Conservation (phyloP, 2,797 vertebrate genomes). For the Macropus fuliginosus region DNA sequence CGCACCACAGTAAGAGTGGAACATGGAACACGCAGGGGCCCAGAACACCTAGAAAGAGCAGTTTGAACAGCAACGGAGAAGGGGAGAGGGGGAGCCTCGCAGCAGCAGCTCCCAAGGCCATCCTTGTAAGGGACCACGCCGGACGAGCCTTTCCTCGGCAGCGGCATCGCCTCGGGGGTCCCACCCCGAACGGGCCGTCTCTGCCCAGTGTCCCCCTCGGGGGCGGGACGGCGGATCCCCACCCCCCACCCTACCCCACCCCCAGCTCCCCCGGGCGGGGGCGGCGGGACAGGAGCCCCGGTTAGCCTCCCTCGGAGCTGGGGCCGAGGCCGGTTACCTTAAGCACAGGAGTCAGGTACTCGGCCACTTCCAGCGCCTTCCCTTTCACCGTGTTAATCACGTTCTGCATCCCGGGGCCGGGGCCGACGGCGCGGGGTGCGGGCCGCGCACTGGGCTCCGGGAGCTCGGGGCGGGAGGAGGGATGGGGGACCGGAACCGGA, state of each 20-base stretch:
- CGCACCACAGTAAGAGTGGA: background rate
- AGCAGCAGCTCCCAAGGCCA: background rate
- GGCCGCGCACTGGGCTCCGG: slow-evolving; percentile 71
- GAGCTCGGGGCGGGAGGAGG: background rate
- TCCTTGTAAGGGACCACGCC: background rate
- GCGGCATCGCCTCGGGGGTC: background rate
- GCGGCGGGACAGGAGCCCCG: background rate
- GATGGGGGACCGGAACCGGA: background rate
- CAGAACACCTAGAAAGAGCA: background rate
- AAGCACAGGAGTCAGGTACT: slow-evolving; percentile 94
- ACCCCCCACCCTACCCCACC: background rate
- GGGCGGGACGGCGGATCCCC: background rate
- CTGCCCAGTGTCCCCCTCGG: background rate
- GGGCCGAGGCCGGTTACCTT: slow-evolving; percentile 88
- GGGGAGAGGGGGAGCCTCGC: background rate
- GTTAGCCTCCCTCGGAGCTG: background rate
- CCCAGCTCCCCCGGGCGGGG: background rate
- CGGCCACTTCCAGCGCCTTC: slow-evolving; percentile 94
- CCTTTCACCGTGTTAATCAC: slow-evolving; percentile 96
- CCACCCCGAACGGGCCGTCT: background rate
- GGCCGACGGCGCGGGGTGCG: slow-evolving; percentile 30
- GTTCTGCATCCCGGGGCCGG: slow-evolving; percentile 90
- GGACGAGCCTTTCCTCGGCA: background rate
- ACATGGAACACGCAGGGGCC: background rate
- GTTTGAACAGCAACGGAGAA: background rate